Base-by-base conservation (phyloP, 2,797 vertebrate species). In the Gambusia yucatana region DNA sequence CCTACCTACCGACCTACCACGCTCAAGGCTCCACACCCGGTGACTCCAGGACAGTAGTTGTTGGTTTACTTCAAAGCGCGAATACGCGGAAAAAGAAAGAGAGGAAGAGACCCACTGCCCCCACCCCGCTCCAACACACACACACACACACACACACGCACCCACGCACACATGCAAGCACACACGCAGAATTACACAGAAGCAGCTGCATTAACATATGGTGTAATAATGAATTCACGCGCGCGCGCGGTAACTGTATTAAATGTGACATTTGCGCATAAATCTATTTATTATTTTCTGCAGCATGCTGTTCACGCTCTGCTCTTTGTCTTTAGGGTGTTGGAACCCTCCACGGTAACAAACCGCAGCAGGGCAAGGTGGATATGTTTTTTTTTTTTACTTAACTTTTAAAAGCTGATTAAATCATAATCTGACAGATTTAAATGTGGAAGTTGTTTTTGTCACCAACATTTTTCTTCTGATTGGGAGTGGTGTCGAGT, bases 261-360 rank as follows among this genome's bases (percentile, higher is more conserved):
- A 95, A 95, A 95, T 93, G 92, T 94, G 94, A 94, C 94, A 94
- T 94, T 95, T 93, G 93, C 91, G 92, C 93, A 95, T 94, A 94
- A 94, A 95, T 94, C 92, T 93, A 92, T 95, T 93, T 94, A 91
- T 93, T 90, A 91, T 93, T 90, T 93, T 90, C 88, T 87, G 88
- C 92, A 76, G 93, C 92, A 93, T 93, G 93, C 94, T 91, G 93
- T 92, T 91, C 92, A 89, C 88, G 86, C 91, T 87, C 90, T 87
- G 89, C 88, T 89, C 91, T 88, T 92, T 94, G 92, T 92, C 92
- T 92, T 93, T 88, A 84, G 92, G 93, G 90, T 89, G 81, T 82
- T 87, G 86, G 84, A 84, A 89, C 88, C 94, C 91, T 93, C 92
- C 91, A 92, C 92, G 92, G 93, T 90, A 92, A 92, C 91, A 84